Evolutionary conservation across 2,113 vertebrate species (phyloP).

Genomic region (Cynoglossus semilaevis): DNA sequence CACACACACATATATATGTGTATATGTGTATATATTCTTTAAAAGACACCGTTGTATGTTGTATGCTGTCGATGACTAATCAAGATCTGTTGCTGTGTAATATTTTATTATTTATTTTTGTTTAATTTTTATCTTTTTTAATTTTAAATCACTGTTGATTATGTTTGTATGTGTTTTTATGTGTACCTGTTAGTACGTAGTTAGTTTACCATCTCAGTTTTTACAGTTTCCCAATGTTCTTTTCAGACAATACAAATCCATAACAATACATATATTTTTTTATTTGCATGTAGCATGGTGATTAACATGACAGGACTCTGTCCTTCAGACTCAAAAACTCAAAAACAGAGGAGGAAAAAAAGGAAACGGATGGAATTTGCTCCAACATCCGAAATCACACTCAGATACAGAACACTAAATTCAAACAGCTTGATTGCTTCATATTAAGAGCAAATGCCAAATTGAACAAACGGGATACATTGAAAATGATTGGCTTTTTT

Average conservation of each 20-base stretch:
- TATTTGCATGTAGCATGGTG: conserved; percentile 76
- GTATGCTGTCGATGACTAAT: no score
- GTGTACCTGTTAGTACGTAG: no score
- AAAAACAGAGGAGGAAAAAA: conserved; percentile 20
- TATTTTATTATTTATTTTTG: no score
- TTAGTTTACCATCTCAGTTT: neutral
- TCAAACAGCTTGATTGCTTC: conserved; percentile 72
- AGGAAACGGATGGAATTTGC: conserved; percentile 42
- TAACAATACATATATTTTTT: conserved; percentile 73
- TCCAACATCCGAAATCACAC: conserved; percentile 62
- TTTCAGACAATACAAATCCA: conserved; percentile 23
- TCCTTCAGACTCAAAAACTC: conserved; percentile 49
- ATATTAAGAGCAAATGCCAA: conserved; percentile 46
- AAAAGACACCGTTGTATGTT: no score
- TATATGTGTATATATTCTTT: no score
- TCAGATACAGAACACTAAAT: conserved; percentile 73
- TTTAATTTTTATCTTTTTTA: no score
- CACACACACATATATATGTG: no score
- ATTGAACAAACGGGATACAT: conserved; percentile 39
- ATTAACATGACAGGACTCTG: conserved; percentile 62
- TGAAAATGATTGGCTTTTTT: no score
- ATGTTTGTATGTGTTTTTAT: no score
- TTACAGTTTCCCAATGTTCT: conserved; percentile 37
- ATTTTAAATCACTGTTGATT: no score
- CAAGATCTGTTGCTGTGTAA: no score